Evolutionary conservation across 2,888 invertebrate species (phyloP).

Genomic region (Polyploca ridens): DNA sequence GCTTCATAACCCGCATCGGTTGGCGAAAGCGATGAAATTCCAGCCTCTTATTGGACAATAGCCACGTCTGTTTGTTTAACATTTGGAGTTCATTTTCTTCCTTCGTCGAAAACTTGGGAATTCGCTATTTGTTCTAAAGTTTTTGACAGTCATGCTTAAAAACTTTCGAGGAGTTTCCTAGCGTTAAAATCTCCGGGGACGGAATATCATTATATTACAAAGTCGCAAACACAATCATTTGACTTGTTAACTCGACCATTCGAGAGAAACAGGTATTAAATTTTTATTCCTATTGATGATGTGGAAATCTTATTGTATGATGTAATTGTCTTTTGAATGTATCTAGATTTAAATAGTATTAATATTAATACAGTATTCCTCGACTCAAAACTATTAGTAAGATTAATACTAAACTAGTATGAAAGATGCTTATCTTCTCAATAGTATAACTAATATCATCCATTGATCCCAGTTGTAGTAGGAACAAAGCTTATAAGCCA

Average conservation of each 20-base stretch:
- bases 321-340: not conserved
- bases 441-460: not conserved
- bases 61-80: slow-evolving; percentile 48
- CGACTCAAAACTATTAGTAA: not conserved
- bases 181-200: not conserved
- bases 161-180: slow-evolving; percentile 1
- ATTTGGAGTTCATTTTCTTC: slow-evolving; percentile 46
- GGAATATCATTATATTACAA: not conserved
- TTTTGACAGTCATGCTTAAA: slow-evolving; percentile 4
- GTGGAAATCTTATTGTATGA: too few relatives aligned
- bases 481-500: slow-evolving; percentile 14
- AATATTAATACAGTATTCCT: not conserved
- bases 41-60: slow-evolving; percentile 57
- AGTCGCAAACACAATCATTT: not conserved
- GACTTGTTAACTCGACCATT: not conserved
- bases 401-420: not conserved
- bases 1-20: slow-evolving; percentile 55
- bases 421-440: not conserved
- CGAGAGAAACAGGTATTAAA: too few relatives aligned
- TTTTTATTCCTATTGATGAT: not conserved
- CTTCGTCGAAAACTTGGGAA: slow-evolving; percentile 31
- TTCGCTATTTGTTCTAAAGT: slow-evolving; percentile 35
- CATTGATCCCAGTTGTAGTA: slow-evolving; percentile 9
- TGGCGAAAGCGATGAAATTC: slow-evolving; percentile 60
- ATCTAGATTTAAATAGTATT: not conserved